Conservation (phyloP, 1,140 invertebrate genomes). For the Microvelia longipes region DNA sequence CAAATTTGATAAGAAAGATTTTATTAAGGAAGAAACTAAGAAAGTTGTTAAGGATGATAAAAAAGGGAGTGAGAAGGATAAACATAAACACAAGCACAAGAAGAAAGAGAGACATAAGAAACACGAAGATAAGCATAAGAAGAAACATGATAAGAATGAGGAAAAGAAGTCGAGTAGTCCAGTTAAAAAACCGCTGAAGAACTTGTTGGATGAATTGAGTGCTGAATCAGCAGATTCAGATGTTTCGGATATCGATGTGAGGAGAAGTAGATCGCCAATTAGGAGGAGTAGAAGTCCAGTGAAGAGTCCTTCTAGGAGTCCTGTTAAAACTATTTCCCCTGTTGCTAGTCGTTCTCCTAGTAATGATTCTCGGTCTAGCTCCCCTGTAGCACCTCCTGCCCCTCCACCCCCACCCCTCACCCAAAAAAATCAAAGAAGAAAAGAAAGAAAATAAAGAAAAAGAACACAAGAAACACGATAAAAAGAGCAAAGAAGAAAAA, state of each 20-base stretch:
- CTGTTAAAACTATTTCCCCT: not conserved
- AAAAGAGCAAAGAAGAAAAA: slow-evolving; percentile 14
- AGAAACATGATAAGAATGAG: slow-evolving; percentile 35
- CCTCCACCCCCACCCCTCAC: not conserved
- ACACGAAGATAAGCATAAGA: slow-evolving; percentile 18
- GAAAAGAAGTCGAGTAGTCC: too few species aligned
- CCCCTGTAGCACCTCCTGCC: not conserved
- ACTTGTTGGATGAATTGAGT: too few species aligned
- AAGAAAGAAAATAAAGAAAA: slow-evolving; percentile 11
- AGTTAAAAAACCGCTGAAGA: slow-evolving; percentile 29
- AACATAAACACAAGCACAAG: slow-evolving; percentile 36
- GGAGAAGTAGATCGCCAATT: not conserved
- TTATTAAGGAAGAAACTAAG: slow-evolving; percentile 23
- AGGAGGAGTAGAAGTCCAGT: not conserved
- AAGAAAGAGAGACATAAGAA: slow-evolving; percentile 34
- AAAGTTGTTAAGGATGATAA: slow-evolving; percentile 35
- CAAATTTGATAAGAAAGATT: slow-evolving; percentile 23
- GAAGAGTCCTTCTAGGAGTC: not conserved
- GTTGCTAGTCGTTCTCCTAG: not conserved
- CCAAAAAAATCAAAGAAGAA: not conserved
- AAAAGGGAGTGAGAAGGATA: slow-evolving; percentile 31
- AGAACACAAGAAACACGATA: slow-evolving; percentile 21
- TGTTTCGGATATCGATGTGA: not conserved
- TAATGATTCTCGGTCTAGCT: not conserved
- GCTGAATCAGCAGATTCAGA: not conserved